Evolutionary conservation across 2,113 vertebrate species (phyloP), one percentile per base, ranked within the genome.

Genomic region (Odocoileus virginianus): DNA sequence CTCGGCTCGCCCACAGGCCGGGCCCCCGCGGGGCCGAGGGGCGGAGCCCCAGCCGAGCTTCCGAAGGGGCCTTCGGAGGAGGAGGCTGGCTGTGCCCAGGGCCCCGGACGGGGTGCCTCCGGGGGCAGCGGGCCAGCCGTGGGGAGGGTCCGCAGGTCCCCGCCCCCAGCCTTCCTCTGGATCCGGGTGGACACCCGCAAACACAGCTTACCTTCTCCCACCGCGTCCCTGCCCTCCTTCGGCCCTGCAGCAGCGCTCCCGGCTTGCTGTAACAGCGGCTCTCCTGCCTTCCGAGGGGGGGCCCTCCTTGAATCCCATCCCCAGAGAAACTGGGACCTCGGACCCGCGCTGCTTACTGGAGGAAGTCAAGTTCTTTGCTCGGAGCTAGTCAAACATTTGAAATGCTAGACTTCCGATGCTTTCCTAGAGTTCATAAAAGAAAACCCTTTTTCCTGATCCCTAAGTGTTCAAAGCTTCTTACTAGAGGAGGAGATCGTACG

Each of bases 21-120:
- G 33, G 30, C 2, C 64, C 64, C 17, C 9, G n/a, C 17, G 17
- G 67, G 67, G 23, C 47, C 19, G 8, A 58, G 17, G 60, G 7
- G 67, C 11, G 1, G 33, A 36, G 33, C 28, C 47, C 5, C 0
- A 0, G 13, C 12, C 6, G 21, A 9, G 52, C 74, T 10, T 14
- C 33, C 7, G 61, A 11, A 36, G 30, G 16, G 76, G 17, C 11
- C 3, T 40, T 3, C 10, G 12, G 21, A 74, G 36, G 19, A 33
- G 55, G 19, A 47, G 30, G 25, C 2, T 16, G 21, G 2, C 27
- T 6, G 16, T 25, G 93, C 30, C 8, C 6, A 15, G n/a, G 28
- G 3, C 33, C 11, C 54, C 5, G 9, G 21, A 7, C 6, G 87
- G 13, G 25, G 50, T 5, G 17, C 50, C 7, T 9, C 27, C 23